Evolutionary conservation across 2,113 vertebrate species (phyloP), one percentile per base, ranked within the genome.

Genomic region (Calidris pygmaea): DNA sequence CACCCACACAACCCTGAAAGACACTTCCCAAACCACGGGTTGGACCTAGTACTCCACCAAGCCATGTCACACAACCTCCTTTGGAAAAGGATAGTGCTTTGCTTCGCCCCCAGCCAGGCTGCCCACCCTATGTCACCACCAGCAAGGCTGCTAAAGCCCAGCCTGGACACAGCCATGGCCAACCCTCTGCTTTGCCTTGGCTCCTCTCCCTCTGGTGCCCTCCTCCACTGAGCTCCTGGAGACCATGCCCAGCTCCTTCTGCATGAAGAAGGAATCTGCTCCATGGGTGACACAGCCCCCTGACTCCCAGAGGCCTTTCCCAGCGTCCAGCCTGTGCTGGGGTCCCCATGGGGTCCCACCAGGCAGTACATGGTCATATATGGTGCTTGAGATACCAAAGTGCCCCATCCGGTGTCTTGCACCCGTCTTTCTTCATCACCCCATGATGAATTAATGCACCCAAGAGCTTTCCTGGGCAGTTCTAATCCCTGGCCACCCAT

Each of bases 381-480:
- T 12, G 12, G 45, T 59, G 29, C 35, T 3, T 48, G 32, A 62
- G 47, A 7, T 35, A 55, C 60, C 30, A 35, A 39, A 86, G 32
- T 1, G 0, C 12, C 43, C 59, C 1, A 0, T 12, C 16, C 1
- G 1, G 30, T n/a, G n/a, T n/a, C n/a, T 29, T 41, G n/a, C 34
- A 43, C 30, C 39, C 26, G 24, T 27, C 22, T 55, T 27, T 59
- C 37, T 63, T 72, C n/a, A 32, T 41, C 73, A 48, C 8, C 39
- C 21, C 3, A 2, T 43, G 52, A 32, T 45, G 19, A 65, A 39
- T 47, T 47, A 58, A 53, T 14, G 34, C 45, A 73, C 26, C 20
- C 34, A 73, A 47, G 59, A 15, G 37, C n/a, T 66, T 37, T 60
- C 58, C 50, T 10, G 62, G 41, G 41, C 21, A 65, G 32, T 19